A percentile compares a stretch with the other conserved stretches of the same genome.
Conservation (phyloP, 2,113 vertebrate species). For the Marmota flaviventris region DNA sequence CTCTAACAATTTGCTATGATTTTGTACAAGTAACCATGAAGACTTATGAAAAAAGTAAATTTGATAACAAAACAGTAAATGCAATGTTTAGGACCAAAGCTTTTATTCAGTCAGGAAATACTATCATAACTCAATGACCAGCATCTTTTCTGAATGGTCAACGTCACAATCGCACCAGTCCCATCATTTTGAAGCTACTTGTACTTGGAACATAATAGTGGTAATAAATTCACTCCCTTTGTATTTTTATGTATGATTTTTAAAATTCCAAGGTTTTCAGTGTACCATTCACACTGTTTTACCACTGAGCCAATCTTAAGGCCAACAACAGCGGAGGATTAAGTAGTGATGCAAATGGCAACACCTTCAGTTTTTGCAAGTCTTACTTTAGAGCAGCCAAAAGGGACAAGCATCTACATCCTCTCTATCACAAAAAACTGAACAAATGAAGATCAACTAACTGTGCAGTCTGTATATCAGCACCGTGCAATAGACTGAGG, state of each 20-base stretch:
- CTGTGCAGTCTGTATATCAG: background rate
- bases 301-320: background rate
- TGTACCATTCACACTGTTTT: background rate
- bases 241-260: background rate
- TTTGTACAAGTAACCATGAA: background rate
- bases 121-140: background rate
- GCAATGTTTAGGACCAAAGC: background rate
- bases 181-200: background rate
- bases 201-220: background rate
- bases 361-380: background rate
- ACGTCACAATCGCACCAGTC: background rate
- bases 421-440: background rate
- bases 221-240: background rate
- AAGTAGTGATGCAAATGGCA: background rate
- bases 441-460: background rate
- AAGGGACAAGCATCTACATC: background rate
- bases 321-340: background rate
- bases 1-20: background rate
- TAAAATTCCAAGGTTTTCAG: background rate
- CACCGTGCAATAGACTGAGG: background rate
- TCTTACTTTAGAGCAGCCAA: background rate
- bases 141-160: background rate
- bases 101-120: background rate
- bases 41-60: background rate
- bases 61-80: background rate